These are phyloP conservation scores for Thymelicus lineola DNA, from an alignment of 2,888 invertebrate species.

Conservation along the genomic window DNA sequence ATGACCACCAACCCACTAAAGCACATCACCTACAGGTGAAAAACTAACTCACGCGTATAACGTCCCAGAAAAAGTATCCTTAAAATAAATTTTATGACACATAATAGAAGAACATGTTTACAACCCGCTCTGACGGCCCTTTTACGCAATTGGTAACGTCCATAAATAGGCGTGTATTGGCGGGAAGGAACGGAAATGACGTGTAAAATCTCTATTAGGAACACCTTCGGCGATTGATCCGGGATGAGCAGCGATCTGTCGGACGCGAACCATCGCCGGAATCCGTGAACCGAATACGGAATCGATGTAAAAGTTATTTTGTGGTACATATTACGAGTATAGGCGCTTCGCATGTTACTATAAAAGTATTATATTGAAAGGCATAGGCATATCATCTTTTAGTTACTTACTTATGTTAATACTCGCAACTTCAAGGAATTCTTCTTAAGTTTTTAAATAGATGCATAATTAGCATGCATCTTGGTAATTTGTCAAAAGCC, in stretches of 20 bases:
- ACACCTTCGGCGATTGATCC: constrained; percentile 74
- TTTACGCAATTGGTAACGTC: constrained; percentile 16
- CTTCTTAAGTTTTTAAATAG: no score
- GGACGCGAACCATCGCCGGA: constrained; percentile 73
- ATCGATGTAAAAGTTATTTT: constrained; percentile 53
- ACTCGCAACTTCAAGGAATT: no score
- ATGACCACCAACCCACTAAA: no score
- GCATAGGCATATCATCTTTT: no score
- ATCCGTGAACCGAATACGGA: constrained; percentile 76
- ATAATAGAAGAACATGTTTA: constrained; percentile 15
- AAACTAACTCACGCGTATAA: background rate
- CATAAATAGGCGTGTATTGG: constrained; percentile 61
- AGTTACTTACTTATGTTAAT: no score
- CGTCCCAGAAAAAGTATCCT: background rate
- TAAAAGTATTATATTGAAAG: background rate
- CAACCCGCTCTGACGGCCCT: constrained; percentile 1
- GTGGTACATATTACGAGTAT: constrained; percentile 45
- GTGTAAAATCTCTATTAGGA: constrained; percentile 83
- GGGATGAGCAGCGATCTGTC: constrained; percentile 77
- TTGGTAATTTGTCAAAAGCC: no score
- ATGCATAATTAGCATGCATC: no score
- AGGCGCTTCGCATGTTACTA: constrained; percentile 7
- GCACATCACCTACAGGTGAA: background rate
- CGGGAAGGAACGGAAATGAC: constrained; percentile 72
- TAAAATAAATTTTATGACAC: background rate